Conservation (phyloP, 1,140 invertebrate genomes). For the Cotesia glomerata region DNA sequence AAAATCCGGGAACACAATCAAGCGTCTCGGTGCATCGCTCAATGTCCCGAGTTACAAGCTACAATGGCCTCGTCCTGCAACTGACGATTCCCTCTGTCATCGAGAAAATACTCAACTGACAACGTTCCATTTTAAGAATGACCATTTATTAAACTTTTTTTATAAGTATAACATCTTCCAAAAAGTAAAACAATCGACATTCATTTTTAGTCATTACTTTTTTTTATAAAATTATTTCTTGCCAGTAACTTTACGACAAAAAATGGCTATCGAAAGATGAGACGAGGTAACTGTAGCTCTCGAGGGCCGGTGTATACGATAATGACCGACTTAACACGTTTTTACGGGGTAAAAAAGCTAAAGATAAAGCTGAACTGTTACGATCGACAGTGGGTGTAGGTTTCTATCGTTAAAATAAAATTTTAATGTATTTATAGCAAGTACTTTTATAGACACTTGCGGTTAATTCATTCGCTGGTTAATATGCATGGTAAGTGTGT, state of each 20-base stretch:
- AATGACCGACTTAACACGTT: slow-evolving; percentile 1
- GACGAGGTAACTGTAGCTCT: too few species aligned
- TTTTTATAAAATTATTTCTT: not conserved
- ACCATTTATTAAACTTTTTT: not conserved
- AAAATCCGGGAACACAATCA: slow-evolving; percentile 22
- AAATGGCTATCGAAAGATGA: too few species aligned
- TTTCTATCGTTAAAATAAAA: not conserved
- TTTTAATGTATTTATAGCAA: too few species aligned
- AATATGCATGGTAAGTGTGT: not conserved
- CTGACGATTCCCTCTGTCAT: slow-evolving; percentile 15
- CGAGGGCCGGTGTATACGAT: not conserved
- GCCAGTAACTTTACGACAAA: too few species aligned
- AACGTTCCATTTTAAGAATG: not conserved
- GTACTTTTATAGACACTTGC: slow-evolving; percentile 17
- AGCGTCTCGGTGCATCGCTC: slow-evolving; percentile 21
- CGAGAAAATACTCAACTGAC: not conserved
- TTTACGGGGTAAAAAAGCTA: not conserved
- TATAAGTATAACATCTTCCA: not conserved
- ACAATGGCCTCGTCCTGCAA: slow-evolving; percentile 16
- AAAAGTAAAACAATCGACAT: not conserved
- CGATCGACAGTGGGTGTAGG: slow-evolving; percentile 1
- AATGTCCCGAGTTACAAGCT: slow-evolving; percentile 21
- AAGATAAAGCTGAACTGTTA: not conserved
- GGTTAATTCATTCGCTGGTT: slow-evolving; percentile 10
- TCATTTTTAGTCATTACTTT: not conserved